Percentiles rank a stretch among this genome's conserved stretches.
These are phyloP conservation scores for Rhea americana DNA, from an alignment of 2,113 vertebrate genomes.

Conservation along the genomic window DNA sequence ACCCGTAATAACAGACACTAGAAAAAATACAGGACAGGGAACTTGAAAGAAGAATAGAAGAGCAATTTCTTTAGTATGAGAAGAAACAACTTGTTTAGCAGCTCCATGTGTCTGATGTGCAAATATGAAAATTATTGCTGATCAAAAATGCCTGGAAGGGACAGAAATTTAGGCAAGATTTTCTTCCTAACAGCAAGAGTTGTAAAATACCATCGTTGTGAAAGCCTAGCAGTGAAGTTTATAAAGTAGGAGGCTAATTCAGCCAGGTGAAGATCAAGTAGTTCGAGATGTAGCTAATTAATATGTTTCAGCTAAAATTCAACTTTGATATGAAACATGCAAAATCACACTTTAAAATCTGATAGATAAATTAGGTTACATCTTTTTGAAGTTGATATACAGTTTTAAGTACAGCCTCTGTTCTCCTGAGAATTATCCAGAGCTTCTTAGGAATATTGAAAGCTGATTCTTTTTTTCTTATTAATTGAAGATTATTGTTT, in stretches of 20 bases:
- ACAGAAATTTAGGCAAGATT: neutral
- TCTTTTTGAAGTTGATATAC: neutral
- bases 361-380: neutral
- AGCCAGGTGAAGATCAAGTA: neutral
- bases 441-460: neutral
- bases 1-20: accelerated
- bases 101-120: neutral
- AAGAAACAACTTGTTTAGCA: neutral
- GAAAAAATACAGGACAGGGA: neutral
- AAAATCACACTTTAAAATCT: neutral
- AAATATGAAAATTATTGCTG: neutral
- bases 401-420: neutral
- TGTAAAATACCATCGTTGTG: accelerated
- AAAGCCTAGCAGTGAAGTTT: neutral
- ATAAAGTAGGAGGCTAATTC: neutral
- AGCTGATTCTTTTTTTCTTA: neutral
- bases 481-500: neutral
- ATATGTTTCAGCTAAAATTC: neutral
- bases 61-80: neutral
- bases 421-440: neutral
- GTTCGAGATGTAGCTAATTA: neutral
- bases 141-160: neutral
- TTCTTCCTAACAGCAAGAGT: neutral
- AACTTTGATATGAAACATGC: neutral
- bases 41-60: neutral